phyloP scores from a whole-genome alignment of 2,113 vertebrate species.

The Notothenia rossii region DNA sequence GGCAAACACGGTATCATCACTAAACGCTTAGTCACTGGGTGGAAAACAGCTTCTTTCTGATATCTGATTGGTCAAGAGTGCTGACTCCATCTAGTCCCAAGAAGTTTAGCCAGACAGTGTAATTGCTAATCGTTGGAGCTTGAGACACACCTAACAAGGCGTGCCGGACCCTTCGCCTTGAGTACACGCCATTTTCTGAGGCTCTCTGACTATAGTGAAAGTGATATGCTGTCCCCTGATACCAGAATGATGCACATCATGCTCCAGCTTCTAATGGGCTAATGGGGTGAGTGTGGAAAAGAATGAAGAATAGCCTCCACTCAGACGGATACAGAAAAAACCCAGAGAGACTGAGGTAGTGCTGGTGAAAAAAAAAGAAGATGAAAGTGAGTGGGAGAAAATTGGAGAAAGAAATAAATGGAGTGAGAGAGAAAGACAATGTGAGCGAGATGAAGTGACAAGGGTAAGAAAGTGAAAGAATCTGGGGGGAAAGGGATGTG shows the following conservation, averaged over 20 bases:
- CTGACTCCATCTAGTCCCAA: slow-evolving; percentile 64
- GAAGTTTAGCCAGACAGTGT: slow-evolving; percentile 70
- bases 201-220: slow-evolving; percentile 64
- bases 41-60: slow-evolving; percentile 29
- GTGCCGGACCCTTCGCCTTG: slow-evolving; percentile 38
- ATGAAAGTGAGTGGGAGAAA: background rate
- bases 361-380: slow-evolving; percentile 2
- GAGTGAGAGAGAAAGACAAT: slow-evolving; percentile 3
- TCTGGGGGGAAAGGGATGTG: background rate
- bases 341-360: background rate
- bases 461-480: slow-evolving; percentile 20
- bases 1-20: background rate
- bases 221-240: slow-evolving; percentile 67
- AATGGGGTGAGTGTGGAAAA: slow-evolving; percentile 66
- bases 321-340: slow-evolving; percentile 40
- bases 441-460: slow-evolving; percentile 30
- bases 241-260: slow-evolving; percentile 72
- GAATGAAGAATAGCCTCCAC: slow-evolving; percentile 43
- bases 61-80: slow-evolving; percentile 56
- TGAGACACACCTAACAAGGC: slow-evolving; percentile 76
- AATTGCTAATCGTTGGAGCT: slow-evolving; percentile 75
- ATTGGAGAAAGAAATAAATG: slow-evolving; percentile 11
- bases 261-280: slow-evolving; percentile 71
- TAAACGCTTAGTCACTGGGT: slow-evolving; percentile 25
- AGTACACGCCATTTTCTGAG: slow-evolving; percentile 56